Evolutionary conservation across 2,888 invertebrate genomes (phyloP), one percentile per base, ranked within the genome.

Genomic region (Acronicta aceris): DNA sequence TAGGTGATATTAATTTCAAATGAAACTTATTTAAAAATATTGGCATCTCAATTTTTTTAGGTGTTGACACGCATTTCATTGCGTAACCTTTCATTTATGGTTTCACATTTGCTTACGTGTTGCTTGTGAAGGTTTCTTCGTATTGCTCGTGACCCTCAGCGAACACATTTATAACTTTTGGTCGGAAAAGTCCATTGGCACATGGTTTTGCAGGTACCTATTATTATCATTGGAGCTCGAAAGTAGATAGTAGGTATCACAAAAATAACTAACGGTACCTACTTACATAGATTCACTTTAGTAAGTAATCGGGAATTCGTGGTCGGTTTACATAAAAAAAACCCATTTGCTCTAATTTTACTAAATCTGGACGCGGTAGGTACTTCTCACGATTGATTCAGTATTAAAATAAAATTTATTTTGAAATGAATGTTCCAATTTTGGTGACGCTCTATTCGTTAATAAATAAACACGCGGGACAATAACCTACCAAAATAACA

Each of bases 61-160:
- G 67, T 77, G 81, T 86, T 86, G 86, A 87, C 89, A 84, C 84
- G 81, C 81, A 71, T 82, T 74, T 84, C 93, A 94, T 94, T 94
- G 94, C 94, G 94, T 94, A 94, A 94, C 93, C 91, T 91, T 90
- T 92, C 91, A 88, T 91, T 92, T 89, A 86, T 84, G 86, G 88
- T 89, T 90, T 87, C 87, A 88, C 88, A 88, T 89, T 90, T 93
- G 93, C 94, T 92, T 94, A 94, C 94, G 94, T 94, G 94, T 94
- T 92, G 92, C 83, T 85, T 83, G 87, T 91, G 91, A 93, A 92
- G 93, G 91, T 93, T 92, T 91, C 82, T 82, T 86, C 87, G 88
- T 83, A 83, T 81, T 86, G 88, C 89, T 92, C 89, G 90, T 93
- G 93, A 92, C 92, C 93, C 90, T 91, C 90, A 72, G 66, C 70